Evolutionary conservation across 2,797 vertebrate genomes (phyloP), one percentile per base, ranked within the genome.

Genomic region (Pelodytes ibericus): DNA sequence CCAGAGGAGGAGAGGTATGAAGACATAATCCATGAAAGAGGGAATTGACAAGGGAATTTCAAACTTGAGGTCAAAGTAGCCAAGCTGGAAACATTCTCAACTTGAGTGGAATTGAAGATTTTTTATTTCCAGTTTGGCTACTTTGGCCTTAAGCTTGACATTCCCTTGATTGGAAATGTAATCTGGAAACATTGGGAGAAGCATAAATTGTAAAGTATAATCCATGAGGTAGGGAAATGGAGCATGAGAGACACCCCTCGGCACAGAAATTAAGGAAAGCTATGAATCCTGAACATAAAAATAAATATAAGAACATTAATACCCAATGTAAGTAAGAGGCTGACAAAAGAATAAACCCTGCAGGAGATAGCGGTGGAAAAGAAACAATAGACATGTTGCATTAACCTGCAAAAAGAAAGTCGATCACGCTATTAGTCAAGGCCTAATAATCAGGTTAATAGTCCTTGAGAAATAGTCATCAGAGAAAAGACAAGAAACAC

Each of bases 371-470:
- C 61, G 44, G 56, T 62, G 59, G 41, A 44, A 16, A 3, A 33
- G 27, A 26, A 56, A 41, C 62, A 56, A 73, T 36, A 64, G 60
- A 64, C 60, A 64, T 64, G 27, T 20, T 24, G 25, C 47, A 73
- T 73, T 74, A 57, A 63, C 49, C 61, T 66, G 49, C 51, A 58
- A 47, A 44, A 74, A 31, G 15, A 25, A n/a, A 66, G 62, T 65
- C 31, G 10, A 64, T 64, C 24, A 74, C 30, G 41, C 62, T 65
- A 24, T 64, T 73, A 29, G 53, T 58, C 62, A 74, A 66, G 62
- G 51, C 26, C 49, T 66, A 51, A 27, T 74, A 66, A 74, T 65
- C 62, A 66, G 61, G n/a, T 49, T 66, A 74, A 66, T 65, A 66
- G 62, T 33, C 47, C 49, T 7, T 22, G n/a, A 56, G 62, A 64